phyloP scores from a whole-genome alignment of 37 sponge, comb jelly and placozoan genomes.

The Hexactinellida sp. region DNA sequence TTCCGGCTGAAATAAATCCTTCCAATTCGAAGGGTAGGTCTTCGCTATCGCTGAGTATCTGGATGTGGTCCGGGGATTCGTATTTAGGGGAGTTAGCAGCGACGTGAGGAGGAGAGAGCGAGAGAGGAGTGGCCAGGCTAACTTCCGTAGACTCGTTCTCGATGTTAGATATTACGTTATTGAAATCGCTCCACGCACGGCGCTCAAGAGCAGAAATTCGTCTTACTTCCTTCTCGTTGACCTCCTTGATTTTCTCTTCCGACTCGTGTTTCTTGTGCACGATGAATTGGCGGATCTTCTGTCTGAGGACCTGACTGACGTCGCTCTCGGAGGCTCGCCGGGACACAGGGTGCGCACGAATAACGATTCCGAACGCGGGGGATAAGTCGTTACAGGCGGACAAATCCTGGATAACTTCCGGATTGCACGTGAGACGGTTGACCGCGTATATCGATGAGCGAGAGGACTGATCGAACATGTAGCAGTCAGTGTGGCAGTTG shows the following conservation, averaged over 20 bases:
- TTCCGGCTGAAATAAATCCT: not conserved
- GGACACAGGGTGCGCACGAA: not conserved
- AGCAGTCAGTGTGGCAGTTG: not conserved
- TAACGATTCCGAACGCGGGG: not conserved
- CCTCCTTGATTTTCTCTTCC: not conserved
- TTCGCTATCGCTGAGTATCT: not conserved
- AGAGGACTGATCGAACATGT: not conserved
- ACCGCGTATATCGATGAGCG: not conserved
- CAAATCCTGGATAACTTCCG: not conserved
- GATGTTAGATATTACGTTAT: not conserved
- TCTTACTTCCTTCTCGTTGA: not conserved
- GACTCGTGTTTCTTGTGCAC: not conserved
- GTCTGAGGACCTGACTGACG: not conserved
- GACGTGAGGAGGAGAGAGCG: not conserved
- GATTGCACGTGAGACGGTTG: not conserved
- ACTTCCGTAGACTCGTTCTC: not conserved
- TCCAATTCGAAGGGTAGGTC: not conserved
- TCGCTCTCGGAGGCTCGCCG: not conserved
- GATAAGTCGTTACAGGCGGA: not conserved
- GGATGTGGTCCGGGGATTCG: not conserved
- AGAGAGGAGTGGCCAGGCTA: not conserved
- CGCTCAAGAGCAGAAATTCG: conserved; percentile 1
- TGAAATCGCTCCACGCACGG: not conserved
- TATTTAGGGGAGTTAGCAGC: not conserved
- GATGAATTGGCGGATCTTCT: not conserved